Evolutionary conservation across 2,888 invertebrate species (phyloP), one percentile per base, ranked within the genome.

Genomic region (Xanthia togata): DNA sequence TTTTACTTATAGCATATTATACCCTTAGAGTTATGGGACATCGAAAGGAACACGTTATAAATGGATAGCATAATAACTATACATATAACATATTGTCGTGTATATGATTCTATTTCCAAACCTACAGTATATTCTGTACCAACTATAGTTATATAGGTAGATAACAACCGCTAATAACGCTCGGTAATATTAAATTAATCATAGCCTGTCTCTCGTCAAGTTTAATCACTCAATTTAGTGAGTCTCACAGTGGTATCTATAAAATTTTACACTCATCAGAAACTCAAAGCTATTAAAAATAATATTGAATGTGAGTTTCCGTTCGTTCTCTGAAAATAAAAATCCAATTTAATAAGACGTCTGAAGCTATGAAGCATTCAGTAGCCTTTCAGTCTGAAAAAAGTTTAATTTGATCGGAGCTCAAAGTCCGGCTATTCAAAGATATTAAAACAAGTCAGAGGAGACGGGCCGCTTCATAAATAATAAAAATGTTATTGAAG

Each of bases 401-500:
- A 84, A 70, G 73, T 82, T 82, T 77, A 81, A 81, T 85, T 79
- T 80, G 74, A 81, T 83, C 78, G 64, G 60, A 71, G 74, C 70
- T 84, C 70, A 82, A 84, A 79, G 67, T 69, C 62, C 74, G 77
- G 73, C 75, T 76, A 76, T 81, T 81, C 67, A 84, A 77, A 73
- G 79, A 83, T 88, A 85, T 85, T 82, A 83, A 82, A 82, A 84
- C 73, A 80, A 82, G 79, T 82, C 78, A 79, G 84, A 83, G 77
- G 72, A 78, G 68, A 75, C 76, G 76, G 79, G 78, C 71, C 78
- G 78, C 76, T 79, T 83, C 82, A 81, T 82, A 82, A 87, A 84
- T 86, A 88, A 86, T 83, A 83, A 79, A 87, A 86, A 78, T 79
- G 77, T 83, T 84, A 84, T 82, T 76, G 76, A 73, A 76, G 70